A percentile compares a stretch with the other conserved stretches of the same genome.
These are phyloP conservation scores for Deilephila elpenor DNA, from an alignment of 2,888 invertebrate species.

Conservation along the genomic window DNA sequence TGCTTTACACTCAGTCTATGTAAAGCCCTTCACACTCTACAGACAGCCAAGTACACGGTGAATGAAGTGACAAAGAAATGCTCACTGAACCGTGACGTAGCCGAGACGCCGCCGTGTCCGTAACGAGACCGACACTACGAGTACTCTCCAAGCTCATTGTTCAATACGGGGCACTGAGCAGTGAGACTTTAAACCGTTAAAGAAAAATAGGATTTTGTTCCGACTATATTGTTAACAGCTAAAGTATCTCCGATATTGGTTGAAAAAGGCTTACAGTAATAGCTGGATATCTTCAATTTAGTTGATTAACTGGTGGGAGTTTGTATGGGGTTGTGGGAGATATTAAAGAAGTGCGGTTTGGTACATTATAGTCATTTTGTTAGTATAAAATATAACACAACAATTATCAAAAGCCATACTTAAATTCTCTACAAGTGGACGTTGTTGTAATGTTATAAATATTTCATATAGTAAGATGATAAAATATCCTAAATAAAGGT, in stretches of 20 bases:
- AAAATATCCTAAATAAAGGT: no score
- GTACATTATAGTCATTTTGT: no score
- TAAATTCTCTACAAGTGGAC: no score
- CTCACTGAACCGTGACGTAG: conserved; percentile 13
- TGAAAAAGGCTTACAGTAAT: not conserved
- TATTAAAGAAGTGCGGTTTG: no score
- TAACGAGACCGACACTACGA: conserved; percentile 12
- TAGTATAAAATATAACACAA: no score
- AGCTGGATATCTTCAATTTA: no score
- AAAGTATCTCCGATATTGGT: not conserved
- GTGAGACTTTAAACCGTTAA: not conserved
- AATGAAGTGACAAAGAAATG: conserved; percentile 25
- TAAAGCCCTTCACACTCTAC: not conserved
- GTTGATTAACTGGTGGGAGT: no score
- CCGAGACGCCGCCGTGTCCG: conserved; percentile 17
- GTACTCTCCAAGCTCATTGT: conserved; percentile 9
- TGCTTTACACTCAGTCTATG: no score
- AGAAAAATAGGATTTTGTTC: conserved; percentile 14
- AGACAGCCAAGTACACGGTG: not conserved
- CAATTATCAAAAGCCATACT: no score
- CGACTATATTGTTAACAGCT: not conserved
- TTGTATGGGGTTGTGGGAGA: no score
- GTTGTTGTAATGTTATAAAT: no score
- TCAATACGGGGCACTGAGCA: conserved; percentile 17
- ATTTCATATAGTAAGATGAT: no score